Percentiles rank a stretch among this genome's conserved stretches.
Evolutionary conservation across 1,140 invertebrate genomes (phyloP).

Genomic region (Ceratina calcarata): DNA sequence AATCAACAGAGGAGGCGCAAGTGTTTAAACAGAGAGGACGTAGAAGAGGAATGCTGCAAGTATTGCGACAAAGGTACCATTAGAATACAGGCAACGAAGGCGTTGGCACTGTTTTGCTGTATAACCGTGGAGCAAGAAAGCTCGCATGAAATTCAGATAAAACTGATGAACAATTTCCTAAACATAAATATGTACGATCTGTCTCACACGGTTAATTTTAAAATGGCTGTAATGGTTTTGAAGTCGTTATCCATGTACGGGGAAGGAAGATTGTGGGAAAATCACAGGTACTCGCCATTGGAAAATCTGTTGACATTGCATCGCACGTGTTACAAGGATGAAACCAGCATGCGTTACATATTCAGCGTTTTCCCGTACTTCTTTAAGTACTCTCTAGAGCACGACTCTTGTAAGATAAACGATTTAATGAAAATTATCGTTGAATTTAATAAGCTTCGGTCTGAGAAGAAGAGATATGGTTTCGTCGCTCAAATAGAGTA

Average conservation of each 20-base stretch:
- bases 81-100: conserved; percentile 39
- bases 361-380: conserved; percentile 64
- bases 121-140: conserved; percentile 43
- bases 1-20: conserved; percentile 27
- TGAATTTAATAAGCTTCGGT: conserved; percentile 31
- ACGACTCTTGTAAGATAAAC: conserved; percentile 9
- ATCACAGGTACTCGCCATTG: conserved; percentile 39
- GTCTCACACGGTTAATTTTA: conserved; percentile 43
- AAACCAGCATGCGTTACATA: conserved; percentile 49
- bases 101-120: conserved; percentile 60
- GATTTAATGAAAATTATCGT: conserved; percentile 38
- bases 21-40: conserved; percentile 1
- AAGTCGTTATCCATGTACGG: conserved; percentile 48
- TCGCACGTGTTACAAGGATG: conserved; percentile 53
- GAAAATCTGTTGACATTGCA: conserved; percentile 57
- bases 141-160: conserved; percentile 53
- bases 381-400: conserved; percentile 45
- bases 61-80: conserved; percentile 32
- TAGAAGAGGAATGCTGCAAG: not conserved
- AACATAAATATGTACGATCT: conserved; percentile 63
- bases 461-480: conserved; percentile 65
- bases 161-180: conserved; percentile 60
- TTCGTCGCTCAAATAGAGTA: conserved; percentile 65
- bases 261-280: conserved; percentile 37
- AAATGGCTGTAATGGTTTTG: conserved; percentile 61